Evolutionary conservation across 2,888 invertebrate species (phyloP), one percentile per base, ranked within the genome.

Genomic region (Mesorhabditis belari): DNA sequence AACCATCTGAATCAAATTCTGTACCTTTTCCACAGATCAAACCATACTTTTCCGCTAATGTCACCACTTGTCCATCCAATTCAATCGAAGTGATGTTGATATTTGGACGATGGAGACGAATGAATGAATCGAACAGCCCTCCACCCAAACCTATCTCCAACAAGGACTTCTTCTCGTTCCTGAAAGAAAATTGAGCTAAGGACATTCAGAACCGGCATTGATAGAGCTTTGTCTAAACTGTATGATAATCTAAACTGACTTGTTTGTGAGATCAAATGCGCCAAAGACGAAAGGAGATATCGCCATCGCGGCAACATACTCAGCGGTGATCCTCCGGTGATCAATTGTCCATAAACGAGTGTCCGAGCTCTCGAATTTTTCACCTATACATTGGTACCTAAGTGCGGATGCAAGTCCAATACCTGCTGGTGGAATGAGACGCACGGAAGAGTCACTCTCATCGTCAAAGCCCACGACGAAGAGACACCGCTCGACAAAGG

Each of bases 11-110:
- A 44, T 64, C 68, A 25, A 52, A 57, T 5, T 65, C 53, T 6
- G 19, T 55, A 5, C 23, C 21, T 49, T 62, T 58, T 19, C 68
- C 70, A 19, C 49, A 26, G 23, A 68, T 57, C 23, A 58, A 62
- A 35, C 65, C 73, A 69, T 73, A 71, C 55, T 61, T 55, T 25
- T 65, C 49, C 17, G 71, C 73, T n/a, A 71, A 52, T 19, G 62
- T 24, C n/a, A 57, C 58, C 28, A 71, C 71, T 5, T 51, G 21
- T 3, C 54, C 50, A 19, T 70, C 67, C n/a, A 58, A 9, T 50
- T 71, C 71, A 29, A 59, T 63, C n/a, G 70, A 63, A 53, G 67
- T 63, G 49, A 71, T 71, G 44, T 71, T 57, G 23, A 67, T 44
- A 68, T 69, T 35, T 9, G 44, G 44, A n/a, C 44, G 44, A n/a